These are phyloP conservation scores for Plusia festucae DNA, from an alignment of 2,888 invertebrate genomes.

Conservation along the genomic window DNA sequence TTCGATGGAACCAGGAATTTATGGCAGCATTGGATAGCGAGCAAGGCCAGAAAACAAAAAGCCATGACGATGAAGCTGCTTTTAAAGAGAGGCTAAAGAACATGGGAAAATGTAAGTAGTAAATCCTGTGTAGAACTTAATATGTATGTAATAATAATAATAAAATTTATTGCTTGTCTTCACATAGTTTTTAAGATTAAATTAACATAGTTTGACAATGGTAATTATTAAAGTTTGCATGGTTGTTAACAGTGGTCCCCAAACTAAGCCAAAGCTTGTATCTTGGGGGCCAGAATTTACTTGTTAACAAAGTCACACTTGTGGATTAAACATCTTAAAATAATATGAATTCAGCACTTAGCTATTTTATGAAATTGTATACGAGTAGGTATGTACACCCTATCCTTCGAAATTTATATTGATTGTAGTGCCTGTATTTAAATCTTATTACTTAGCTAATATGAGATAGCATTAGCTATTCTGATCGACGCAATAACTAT, in stretches of 20 bases:
- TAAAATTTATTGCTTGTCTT: too few relatives aligned
- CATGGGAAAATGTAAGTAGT: constrained; percentile 93
- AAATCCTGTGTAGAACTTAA: too few relatives aligned
- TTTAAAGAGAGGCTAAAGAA: constrained; percentile 94
- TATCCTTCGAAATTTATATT: not conserved
- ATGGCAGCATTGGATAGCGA: constrained; percentile 95
- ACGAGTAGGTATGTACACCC: not conserved
- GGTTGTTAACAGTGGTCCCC: too few relatives aligned
- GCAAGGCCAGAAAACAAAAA: constrained; percentile 86
- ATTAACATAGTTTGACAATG: too few relatives aligned
- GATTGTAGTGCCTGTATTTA: not conserved
- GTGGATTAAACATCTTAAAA: too few relatives aligned
- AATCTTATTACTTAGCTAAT: not conserved
- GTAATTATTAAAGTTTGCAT: too few relatives aligned
- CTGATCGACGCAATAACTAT: constrained; percentile 1
- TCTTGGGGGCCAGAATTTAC: too few relatives aligned
- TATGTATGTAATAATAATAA: too few relatives aligned
- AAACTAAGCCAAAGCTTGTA: too few relatives aligned
- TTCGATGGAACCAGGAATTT: constrained; percentile 96
- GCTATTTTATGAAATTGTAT: not conserved
- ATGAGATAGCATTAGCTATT: constrained; percentile 1
- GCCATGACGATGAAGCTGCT: constrained; percentile 91
- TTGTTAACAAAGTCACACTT: too few relatives aligned
- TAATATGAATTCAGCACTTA: too few relatives aligned
- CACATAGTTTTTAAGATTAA: too few relatives aligned